A percentile compares a stretch with the other conserved stretches of the same genome.
phyloP scores from a whole-genome alignment of 2,888 invertebrate species.

The Morpho achilles region DNA sequence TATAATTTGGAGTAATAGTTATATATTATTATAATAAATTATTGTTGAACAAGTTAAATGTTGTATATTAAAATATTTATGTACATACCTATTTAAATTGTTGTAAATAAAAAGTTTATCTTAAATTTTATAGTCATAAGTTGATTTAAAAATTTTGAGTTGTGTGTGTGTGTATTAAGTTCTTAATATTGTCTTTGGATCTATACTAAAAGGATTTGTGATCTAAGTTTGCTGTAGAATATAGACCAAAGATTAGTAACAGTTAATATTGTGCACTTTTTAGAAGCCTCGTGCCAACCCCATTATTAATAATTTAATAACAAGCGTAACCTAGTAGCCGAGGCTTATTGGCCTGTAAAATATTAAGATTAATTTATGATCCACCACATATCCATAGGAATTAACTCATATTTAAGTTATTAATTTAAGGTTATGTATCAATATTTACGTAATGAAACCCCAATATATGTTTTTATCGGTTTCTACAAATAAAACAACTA shows the following conservation, averaged over 20 bases:
- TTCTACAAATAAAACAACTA: neutral
- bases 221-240: constrained; percentile 51
- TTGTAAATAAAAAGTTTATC: constrained; percentile 75
- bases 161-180: constrained; percentile 23
- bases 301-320: neutral
- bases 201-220: constrained; percentile 26
- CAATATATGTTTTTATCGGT: no score
- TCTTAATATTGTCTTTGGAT: constrained; percentile 16
- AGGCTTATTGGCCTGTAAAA: no score
- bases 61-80: constrained; percentile 58
- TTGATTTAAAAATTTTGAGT: constrained; percentile 29
- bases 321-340: neutral
- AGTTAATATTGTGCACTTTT: constrained; percentile 34
- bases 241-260: constrained; percentile 68
- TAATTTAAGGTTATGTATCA: no score
- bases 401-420: no score
- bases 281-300: constrained; percentile 26
- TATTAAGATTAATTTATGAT: no score
- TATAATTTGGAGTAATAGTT: constrained; percentile 23
- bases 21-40: constrained; percentile 26
- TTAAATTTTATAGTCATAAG: constrained; percentile 47
- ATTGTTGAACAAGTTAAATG: constrained; percentile 58
- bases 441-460: no score
- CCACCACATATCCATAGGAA: no score
- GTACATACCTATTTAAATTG: constrained; percentile 70